Conservation (phyloP, 2,113 vertebrate species). For the Lepidothrix coronata region DNA sequence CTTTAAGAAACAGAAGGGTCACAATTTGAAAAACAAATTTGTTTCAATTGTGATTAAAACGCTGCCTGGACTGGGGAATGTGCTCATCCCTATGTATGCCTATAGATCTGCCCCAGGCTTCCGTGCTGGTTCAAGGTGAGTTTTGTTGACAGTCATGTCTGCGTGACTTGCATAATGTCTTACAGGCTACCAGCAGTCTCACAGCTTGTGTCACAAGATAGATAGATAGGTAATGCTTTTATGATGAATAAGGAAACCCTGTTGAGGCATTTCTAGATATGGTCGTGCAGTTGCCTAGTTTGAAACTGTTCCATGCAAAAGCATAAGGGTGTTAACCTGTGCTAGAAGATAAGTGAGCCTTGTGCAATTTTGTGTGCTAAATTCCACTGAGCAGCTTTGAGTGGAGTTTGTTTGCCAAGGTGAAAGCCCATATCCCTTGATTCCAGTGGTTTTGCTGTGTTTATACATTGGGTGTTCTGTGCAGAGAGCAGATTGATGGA, state of each 20-base stretch:
- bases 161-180: rapidly evolving
- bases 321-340: not conserved
- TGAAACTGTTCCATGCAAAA: not conserved
- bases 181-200: not conserved
- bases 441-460: not conserved
- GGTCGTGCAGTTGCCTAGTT: not conserved
- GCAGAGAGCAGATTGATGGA: not conserved
- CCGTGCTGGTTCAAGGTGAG: not conserved
- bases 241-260: not conserved
- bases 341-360: not conserved
- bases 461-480: not conserved
- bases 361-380: not conserved
- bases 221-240: not conserved
- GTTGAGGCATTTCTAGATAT: not conserved
- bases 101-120: not conserved
- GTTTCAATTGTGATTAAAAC: not conserved
- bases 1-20: not conserved
- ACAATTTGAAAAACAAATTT: not conserved
- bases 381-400: not conserved
- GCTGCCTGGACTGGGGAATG: not conserved
- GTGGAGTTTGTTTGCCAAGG: not conserved
- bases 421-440: not conserved
- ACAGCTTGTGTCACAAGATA: not conserved
- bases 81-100: not conserved
- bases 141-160: not conserved